Conservation (phyloP, 2,888 invertebrate genomes). For the Elegia similella region DNA sequence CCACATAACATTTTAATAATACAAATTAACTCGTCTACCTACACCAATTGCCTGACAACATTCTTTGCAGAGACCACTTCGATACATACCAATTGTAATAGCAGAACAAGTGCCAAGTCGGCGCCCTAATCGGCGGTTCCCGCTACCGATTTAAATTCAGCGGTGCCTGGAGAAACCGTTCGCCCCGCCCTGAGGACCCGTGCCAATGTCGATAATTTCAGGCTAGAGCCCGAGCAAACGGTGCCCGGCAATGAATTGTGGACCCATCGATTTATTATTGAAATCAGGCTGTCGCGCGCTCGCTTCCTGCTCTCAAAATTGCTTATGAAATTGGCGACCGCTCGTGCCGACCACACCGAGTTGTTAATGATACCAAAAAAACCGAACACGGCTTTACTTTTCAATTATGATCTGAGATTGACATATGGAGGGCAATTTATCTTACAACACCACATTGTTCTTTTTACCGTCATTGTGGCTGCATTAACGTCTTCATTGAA, state of each 20-base stretch:
- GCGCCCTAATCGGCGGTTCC: constrained; percentile 58
- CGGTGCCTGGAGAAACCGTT: constrained; percentile 61
- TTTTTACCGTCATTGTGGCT: constrained; percentile 1
- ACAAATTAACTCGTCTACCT: not conserved
- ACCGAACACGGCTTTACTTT: constrained; percentile 54
- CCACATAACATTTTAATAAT: not conserved
- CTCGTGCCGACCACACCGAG: constrained; percentile 63
- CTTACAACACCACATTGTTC: constrained; percentile 26
- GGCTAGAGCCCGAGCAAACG: constrained; percentile 60
- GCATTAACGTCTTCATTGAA: constrained; percentile 11
- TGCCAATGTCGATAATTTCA: constrained; percentile 71
- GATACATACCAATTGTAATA: constrained; percentile 11
- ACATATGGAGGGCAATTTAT: constrained; percentile 56
- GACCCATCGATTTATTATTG: constrained; percentile 76
- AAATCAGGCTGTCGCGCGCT: constrained; percentile 70
- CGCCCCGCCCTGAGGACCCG: constrained; percentile 63
- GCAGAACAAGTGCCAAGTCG: constrained; percentile 46
- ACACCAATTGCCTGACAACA: not conserved
- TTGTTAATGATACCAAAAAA: constrained; percentile 69
- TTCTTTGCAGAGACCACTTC: not conserved
- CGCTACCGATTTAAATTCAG: constrained; percentile 64
- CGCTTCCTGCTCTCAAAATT: constrained; percentile 71
- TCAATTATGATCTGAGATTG: constrained; percentile 66
- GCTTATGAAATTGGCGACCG: constrained; percentile 73
- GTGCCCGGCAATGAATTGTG: constrained; percentile 59